These are phyloP conservation scores for Sakesphorus luctuosus DNA, from an alignment of 2,113 vertebrate species.

Conservation along the genomic window DNA sequence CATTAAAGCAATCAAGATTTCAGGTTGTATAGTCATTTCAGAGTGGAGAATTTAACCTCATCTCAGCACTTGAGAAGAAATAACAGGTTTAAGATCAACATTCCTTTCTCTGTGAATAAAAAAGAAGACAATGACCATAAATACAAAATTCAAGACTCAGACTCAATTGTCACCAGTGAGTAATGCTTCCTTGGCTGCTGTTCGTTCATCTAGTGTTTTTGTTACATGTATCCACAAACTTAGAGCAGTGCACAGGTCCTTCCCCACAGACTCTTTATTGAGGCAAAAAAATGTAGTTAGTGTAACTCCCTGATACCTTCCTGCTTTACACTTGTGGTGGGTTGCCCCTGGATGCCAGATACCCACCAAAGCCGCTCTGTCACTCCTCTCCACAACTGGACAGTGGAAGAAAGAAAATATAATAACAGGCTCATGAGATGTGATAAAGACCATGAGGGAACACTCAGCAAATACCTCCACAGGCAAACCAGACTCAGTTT, in stretches of 20 bases:
- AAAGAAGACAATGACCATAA: background rate
- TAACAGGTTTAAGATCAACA: background rate
- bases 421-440: background rate
- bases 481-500: background rate
- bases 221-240: background rate
- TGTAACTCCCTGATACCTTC: rapidly evolving
- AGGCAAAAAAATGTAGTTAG: background rate
- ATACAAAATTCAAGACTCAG: background rate
- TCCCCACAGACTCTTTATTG: background rate
- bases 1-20: background rate
- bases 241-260: background rate
- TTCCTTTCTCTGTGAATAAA: background rate
- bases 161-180: background rate
- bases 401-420: background rate
- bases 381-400: background rate
- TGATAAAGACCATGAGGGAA: background rate
- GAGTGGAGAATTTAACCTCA: background rate
- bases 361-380: background rate
- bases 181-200: background rate
- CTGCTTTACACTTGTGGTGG: background rate
- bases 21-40: background rate
- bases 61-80: background rate
- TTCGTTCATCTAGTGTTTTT: background rate
- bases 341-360: background rate
- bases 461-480: background rate